These are phyloP conservation scores for Gymnosoma rotundatum DNA, from an alignment of 2,888 invertebrate species.

Conservation along the genomic window DNA sequence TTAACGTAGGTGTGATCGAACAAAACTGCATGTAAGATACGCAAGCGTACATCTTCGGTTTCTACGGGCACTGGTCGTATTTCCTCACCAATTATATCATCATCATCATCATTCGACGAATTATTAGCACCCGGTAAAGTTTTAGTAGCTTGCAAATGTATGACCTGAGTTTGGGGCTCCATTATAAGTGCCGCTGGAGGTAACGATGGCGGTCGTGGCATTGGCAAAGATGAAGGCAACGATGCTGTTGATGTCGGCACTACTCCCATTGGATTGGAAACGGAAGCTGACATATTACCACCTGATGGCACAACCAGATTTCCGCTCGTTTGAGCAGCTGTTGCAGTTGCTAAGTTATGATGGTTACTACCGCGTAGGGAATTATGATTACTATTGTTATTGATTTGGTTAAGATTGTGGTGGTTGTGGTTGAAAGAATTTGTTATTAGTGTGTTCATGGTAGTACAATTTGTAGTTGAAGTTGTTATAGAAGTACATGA, in stretches of 20 bases:
- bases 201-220: slow-evolving; percentile 57
- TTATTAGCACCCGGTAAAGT: slow-evolving; percentile 68
- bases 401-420: slow-evolving; percentile 48
- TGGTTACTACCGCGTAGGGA: slow-evolving; percentile 72
- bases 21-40: slow-evolving; percentile 80
- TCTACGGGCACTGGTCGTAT: slow-evolving; percentile 80
- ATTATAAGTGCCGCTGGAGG: slow-evolving; percentile 58
- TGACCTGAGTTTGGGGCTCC: slow-evolving; percentile 68
- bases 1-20: slow-evolving; percentile 82
- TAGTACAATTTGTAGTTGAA: slow-evolving; percentile 54
- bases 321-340: slow-evolving; percentile 39
- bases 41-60: slow-evolving; percentile 79
- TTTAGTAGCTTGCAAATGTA: slow-evolving; percentile 71
- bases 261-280: slow-evolving; percentile 42
- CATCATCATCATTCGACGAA: slow-evolving; percentile 75
- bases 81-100: slow-evolving; percentile 81
- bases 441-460: slow-evolving; percentile 59
- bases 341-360: slow-evolving; percentile 68
- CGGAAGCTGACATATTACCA: slow-evolving; percentile 45
- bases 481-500: slow-evolving; percentile 63
- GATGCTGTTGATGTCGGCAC: slow-evolving; percentile 40
- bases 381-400: slow-evolving; percentile 68
- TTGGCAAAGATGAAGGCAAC: slow-evolving; percentile 25
- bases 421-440: slow-evolving; percentile 51
- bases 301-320: slow-evolving; percentile 15